Evolutionary conservation across 30 jellyfish, hydroid and myxozoan genomes (phyloP).

Genomic region (Aurelia aurita): DNA sequence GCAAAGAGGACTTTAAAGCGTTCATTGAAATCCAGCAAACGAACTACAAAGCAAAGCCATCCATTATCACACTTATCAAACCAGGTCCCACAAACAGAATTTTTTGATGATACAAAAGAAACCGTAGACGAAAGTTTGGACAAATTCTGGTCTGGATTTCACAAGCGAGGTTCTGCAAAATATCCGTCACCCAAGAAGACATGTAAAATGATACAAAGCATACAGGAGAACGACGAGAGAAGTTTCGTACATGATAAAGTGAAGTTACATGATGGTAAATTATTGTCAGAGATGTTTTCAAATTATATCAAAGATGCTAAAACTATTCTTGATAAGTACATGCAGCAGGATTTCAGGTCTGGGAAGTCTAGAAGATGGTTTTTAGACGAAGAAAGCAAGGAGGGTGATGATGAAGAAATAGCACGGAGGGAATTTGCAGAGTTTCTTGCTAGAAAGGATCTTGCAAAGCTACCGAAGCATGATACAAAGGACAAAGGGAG

Average conservation of each 20-base stretch:
- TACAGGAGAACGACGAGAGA: conserved; percentile 19
- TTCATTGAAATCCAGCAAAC: too few species aligned
- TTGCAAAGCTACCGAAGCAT: not conserved
- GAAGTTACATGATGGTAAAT: conserved; percentile 39
- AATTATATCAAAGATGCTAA: conserved; percentile 46
- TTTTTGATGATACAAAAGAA: too few species aligned
- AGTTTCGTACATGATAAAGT: conserved; percentile 53
- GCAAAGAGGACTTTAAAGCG: too few species aligned
- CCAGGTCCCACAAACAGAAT: too few species aligned
- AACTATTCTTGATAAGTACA: conserved; percentile 15
- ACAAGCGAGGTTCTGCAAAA: conserved; percentile 1
- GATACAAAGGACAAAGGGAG: not conserved
- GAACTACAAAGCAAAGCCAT: too few species aligned
- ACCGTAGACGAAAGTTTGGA: not conserved
- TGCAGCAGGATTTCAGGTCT: not conserved
- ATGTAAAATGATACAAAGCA: conserved; percentile 16
- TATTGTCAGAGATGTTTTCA: conserved; percentile 35
- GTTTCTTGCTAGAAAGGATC: not conserved
- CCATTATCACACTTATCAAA: too few species aligned
- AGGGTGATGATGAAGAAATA: conserved; percentile 1
- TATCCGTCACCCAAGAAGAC: not conserved
- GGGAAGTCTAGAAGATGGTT: conserved; percentile 1
- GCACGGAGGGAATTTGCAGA: conserved; percentile 23
- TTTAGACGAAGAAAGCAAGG: conserved; percentile 15
- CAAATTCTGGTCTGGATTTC: not conserved